Evolutionary conservation across 2,797 vertebrate species (phyloP), one percentile per base, ranked within the genome.

Genomic region (Varecia variegata): DNA sequence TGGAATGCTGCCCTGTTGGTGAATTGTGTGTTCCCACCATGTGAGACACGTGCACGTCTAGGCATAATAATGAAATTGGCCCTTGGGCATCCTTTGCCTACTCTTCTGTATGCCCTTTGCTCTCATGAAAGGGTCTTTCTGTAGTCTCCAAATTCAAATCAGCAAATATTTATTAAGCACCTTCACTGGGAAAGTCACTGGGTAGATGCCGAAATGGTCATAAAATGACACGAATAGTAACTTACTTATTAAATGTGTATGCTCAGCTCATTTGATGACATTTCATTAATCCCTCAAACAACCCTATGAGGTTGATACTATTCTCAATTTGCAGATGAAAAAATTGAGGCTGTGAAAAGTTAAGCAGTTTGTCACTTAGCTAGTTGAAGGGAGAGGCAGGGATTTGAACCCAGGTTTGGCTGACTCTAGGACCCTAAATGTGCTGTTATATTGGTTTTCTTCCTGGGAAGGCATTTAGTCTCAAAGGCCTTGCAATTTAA

Each of bases 161-260:
- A 62, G 58, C 21, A 87, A 88, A 83, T 86, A 74, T 88, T 84
- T 96, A 65, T 79, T 54, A 96, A 93, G 18, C 15, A 60, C 12
- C 38, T 92, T 54, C 15, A 10, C 40, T 40, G 38, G 35, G 23
- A 18, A 40, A 88, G 85, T 68, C 65, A 45, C 32, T 43, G 56
- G 21, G 67, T 47, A 84, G 84, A 65, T 81, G 81, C 65, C 60
- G 35, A 68, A 76, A 71, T 32, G 83, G 40, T 52, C 52, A n/a
- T 47, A 50, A 87, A 91, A 90, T 52, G 56, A 83, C 73, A 35
- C 71, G 40, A 38, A 60, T 21, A 88, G 68, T 54, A 88, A 58
- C 1, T 56, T 62, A 79, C 27, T 43, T 67, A 87, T 40, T 83
- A 50, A 94, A 56, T 50, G 40, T 87, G 3, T 81, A 32, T 50